Base-by-base conservation (phyloP, 2,113 vertebrate species). In the Podiceps cristatus region DNA sequence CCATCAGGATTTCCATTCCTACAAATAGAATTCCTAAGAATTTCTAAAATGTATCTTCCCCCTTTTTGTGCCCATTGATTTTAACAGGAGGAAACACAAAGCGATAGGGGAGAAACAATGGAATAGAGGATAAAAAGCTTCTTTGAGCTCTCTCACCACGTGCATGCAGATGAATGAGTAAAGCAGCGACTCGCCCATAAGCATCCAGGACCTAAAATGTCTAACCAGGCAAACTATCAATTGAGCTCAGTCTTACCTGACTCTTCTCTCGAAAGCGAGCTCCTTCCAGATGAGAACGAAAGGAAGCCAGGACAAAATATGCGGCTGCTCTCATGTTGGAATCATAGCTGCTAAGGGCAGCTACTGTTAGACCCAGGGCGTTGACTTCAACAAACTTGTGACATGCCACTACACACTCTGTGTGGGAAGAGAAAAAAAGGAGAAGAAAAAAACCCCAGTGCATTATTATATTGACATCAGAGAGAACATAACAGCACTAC, bases 321-420 rank as follows among this genome's bases (percentile, higher is more conserved):
- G 99, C 99, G 0, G 98, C 98, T 0, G 99, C 99, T 87, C 99
- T 98, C 98, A 99, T 95, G 82, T 98, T 99, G 47, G 98, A 92
- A 97, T 99, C 99, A 2, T 99, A 99, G 97, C 99, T 99, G 94
- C 99, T 99, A n/a, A 99, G 98, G 14, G 99, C 98, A 52, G 97
- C 98, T 13, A 99, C 90, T 0, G 99, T 98, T 6, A 99, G 91
- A 7, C 99, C 99, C 45, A 99, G 93, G 56, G 99, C 99, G 13
- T 99, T 99, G 71, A 99, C 98, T 66, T 99, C 99, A 14, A 99
- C 98, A 87, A 99, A 99, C 96, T 99, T 99, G 19, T 98, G 96
- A 96, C 99, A 99, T 52, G 99, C 99, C 52, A 99, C 97, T 66
- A 99, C 98, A 60, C 98, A 98, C 73, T 99, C 99, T 99, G 97